Percentiles rank a stretch among this genome's conserved stretches.
Conservation (phyloP, 2,888 invertebrate species). For the Heliconius sara region DNA sequence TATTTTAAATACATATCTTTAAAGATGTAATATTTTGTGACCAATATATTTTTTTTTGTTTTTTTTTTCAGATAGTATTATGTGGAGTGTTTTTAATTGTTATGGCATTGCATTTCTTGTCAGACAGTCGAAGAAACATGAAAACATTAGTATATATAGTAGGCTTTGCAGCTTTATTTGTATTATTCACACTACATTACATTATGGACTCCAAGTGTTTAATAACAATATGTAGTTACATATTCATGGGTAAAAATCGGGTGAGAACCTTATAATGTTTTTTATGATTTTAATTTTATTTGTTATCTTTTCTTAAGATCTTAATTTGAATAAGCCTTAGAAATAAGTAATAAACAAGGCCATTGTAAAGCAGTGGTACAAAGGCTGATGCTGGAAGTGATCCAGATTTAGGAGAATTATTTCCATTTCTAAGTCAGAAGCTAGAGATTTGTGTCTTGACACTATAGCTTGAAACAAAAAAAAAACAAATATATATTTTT, state of each 20-base stretch:
- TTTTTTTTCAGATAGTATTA: slow-evolving; percentile 70
- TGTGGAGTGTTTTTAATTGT: slow-evolving; percentile 71
- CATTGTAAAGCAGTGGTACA: neutral
- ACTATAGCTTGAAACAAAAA: neutral
- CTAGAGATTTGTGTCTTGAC: neutral
- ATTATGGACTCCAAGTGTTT: slow-evolving; percentile 57
- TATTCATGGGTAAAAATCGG: slow-evolving; percentile 57
- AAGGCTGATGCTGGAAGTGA: neutral
- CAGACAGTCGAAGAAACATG: slow-evolving; percentile 54
- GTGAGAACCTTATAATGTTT: slow-evolving; percentile 54
- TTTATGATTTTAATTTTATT: neutral
- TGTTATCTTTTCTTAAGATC: neutral
- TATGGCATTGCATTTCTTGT: slow-evolving; percentile 61
- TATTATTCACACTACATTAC: slow-evolving; percentile 56
- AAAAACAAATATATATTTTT: neutral
- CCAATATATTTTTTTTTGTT: neutral
- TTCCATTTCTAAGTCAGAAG: neutral
- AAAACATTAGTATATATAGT: slow-evolving; percentile 52
- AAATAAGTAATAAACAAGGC: neutral
- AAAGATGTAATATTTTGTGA: neutral
- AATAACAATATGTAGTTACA: slow-evolving; percentile 52
- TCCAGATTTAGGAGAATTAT: neutral
- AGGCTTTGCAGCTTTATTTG: slow-evolving; percentile 51
- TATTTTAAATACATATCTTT: neutral
- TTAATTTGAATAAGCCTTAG: neutral